Evolutionary conservation across 2,797 vertebrate species (phyloP).

Genomic region (Knipowitschia caucasica): DNA sequence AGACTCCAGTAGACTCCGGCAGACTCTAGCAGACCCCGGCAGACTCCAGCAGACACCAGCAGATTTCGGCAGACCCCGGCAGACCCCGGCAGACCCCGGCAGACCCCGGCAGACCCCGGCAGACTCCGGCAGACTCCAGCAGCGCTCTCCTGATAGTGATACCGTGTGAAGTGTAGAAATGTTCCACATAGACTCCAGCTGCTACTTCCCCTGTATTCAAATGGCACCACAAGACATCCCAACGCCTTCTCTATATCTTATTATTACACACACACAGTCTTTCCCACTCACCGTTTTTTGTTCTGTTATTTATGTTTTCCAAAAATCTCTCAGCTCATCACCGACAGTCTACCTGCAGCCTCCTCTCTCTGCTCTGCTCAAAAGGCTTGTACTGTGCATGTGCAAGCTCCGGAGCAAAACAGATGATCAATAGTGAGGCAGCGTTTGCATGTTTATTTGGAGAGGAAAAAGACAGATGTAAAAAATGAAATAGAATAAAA

Average conservation of each 20-base stretch:
- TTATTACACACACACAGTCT: slow-evolving; percentile 49
- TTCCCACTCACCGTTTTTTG: slow-evolving; percentile 53
- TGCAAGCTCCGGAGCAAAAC: background rate
- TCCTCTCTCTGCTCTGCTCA: slow-evolving; percentile 13
- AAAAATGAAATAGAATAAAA: no score
- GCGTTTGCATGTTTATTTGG: no score
- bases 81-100: slow-evolving; percentile 35
- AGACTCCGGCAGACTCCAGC: slow-evolving; percentile 37
- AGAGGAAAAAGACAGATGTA: no score
- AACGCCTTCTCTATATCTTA: slow-evolving; percentile 49
- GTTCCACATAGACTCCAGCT: slow-evolving; percentile 64
- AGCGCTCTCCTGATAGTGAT: slow-evolving; percentile 60
- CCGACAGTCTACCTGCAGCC: slow-evolving; percentile 3
- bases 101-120: slow-evolving; percentile 56
- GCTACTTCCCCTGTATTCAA: slow-evolving; percentile 62
- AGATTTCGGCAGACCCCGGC: slow-evolving; percentile 56
- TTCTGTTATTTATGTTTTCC: slow-evolving; percentile 1
- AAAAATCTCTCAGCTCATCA: slow-evolving; percentile 43
- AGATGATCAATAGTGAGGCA: background rate
- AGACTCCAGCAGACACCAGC: slow-evolving; percentile 35
- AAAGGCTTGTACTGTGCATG: slow-evolving; percentile 24
- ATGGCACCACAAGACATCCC: slow-evolving; percentile 57
- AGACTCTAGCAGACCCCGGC: slow-evolving; percentile 55
- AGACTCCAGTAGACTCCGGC: slow-evolving; percentile 35
- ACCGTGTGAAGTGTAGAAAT: slow-evolving; percentile 67